These are phyloP conservation scores for Ivindomyrus marchei DNA, from an alignment of 2,113 vertebrate genomes.

Conservation along the genomic window DNA sequence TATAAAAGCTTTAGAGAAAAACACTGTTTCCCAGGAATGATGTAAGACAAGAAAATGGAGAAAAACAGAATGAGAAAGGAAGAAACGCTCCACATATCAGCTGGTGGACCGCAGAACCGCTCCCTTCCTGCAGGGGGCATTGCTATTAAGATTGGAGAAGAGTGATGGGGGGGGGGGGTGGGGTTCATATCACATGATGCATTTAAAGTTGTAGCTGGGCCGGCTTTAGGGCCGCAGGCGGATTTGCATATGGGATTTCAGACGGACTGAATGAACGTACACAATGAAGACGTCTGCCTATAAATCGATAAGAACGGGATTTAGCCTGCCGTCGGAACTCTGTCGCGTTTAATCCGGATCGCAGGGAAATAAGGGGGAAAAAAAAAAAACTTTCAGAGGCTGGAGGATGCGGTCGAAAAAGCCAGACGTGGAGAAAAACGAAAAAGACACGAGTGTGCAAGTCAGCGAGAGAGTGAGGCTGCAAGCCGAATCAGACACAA, in stretches of 20 bases:
- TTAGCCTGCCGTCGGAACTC: not conserved
- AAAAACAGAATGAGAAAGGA: not conserved
- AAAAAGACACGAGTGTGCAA: not conserved
- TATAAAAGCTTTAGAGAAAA: not conserved
- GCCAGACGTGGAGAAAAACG: not conserved
- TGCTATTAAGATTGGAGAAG: not conserved
- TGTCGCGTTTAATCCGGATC: conserved; percentile 3
- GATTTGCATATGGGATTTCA: conserved; percentile 52
- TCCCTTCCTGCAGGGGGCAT: not conserved
- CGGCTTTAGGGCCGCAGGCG: conserved; percentile 27
- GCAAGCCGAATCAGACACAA: not conserved
- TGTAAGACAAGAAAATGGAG: not conserved
- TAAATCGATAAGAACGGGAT: conserved; percentile 27
- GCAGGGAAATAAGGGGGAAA: not conserved
- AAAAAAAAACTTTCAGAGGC: not conserved
- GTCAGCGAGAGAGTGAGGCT: not conserved
- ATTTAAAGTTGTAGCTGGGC: conserved; percentile 69
- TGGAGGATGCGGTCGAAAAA: not conserved
- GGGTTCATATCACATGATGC: conserved; percentile 86
- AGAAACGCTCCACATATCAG: not conserved
- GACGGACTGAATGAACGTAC: conserved; percentile 40
- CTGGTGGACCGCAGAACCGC: not conserved
- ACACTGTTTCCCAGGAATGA: not conserved
- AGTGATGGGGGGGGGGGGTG: conserved; percentile 50
- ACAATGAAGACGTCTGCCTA: conserved; percentile 26